phyloP scores from a whole-genome alignment of 2,888 invertebrate species.

The Seladonia tumulorum region DNA sequence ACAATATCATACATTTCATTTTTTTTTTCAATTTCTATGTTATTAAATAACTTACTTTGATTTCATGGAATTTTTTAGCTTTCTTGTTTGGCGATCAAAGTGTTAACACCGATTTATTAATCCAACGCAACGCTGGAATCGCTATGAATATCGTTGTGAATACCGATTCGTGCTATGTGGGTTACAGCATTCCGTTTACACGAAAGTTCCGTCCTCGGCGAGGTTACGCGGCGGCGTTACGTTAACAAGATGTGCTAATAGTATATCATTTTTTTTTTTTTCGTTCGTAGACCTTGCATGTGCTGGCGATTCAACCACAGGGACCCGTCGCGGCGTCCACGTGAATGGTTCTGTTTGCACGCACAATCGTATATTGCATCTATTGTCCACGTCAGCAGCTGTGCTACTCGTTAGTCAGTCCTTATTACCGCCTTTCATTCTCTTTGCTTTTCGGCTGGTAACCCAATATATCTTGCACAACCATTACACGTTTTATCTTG shows the following conservation, averaged over 20 bases:
- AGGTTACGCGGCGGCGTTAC: not conserved
- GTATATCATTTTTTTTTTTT: conserved; percentile 14
- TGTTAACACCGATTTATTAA: not conserved
- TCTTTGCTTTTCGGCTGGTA: not conserved
- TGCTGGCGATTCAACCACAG: not conserved
- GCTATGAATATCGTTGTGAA: not conserved
- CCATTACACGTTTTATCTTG: not conserved
- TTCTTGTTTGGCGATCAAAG: no score
- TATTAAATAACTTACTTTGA: no score
- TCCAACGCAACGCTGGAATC: not conserved
- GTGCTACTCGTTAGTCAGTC: conserved; percentile 46
- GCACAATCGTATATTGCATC: conserved; percentile 41
- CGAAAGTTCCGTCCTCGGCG: not conserved
- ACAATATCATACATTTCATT: no score
- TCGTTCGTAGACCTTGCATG: not conserved
- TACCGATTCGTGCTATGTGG: not conserved
- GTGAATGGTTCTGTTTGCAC: conserved; percentile 3
- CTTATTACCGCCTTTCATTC: conserved; percentile 36
- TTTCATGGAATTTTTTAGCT: no score
- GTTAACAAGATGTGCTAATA: conserved; percentile 9
- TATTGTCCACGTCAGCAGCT: conserved; percentile 56
- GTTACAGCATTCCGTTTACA: not conserved
- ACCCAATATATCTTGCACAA: not conserved
- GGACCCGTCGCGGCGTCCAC: not conserved
- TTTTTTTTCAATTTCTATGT: no score